Percentiles rank a stretch among this genome's conserved stretches.
phyloP scores from a whole-genome alignment of 2,113 vertebrate species.

The Thomomys bottae region DNA sequence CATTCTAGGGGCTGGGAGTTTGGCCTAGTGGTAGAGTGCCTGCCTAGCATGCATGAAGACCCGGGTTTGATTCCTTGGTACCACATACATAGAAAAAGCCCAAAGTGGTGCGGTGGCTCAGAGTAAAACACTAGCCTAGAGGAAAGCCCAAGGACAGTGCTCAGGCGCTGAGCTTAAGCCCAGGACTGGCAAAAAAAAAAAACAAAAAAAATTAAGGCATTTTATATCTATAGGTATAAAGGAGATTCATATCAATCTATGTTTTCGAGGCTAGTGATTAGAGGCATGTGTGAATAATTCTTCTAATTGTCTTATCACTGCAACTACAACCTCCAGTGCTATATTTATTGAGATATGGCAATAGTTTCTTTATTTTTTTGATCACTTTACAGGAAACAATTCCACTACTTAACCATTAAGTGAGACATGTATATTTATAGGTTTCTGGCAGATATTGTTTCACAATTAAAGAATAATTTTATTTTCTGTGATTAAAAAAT shows the following conservation, averaged over 20 bases:
- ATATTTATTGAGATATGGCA: neutral
- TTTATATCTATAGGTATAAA: neutral
- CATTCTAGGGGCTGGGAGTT: neutral
- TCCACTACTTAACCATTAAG: neutral
- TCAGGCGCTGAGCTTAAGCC: no score
- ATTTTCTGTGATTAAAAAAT: neutral
- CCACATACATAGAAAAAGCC: no score
- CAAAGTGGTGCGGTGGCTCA: no score
- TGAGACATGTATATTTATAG: neutral
- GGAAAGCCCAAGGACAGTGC: no score
- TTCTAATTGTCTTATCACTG: neutral
- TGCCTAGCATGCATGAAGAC: no score
- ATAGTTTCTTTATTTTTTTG: neutral
- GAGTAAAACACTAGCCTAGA: no score
- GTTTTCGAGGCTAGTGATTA: neutral
- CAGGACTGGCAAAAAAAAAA: no score
- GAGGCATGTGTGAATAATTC: neutral
- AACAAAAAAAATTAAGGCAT: neutral
- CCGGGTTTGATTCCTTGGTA: no score
- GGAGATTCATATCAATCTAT: neutral
- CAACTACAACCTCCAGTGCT: neutral
- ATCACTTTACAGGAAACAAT: conserved; percentile 23
- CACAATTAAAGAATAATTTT: neutral
- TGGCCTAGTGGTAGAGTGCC: no score
- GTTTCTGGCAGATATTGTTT: neutral